Evolutionary conservation across 2,113 vertebrate species (phyloP).

Genomic region (Oncorhynchus masou): DNA sequence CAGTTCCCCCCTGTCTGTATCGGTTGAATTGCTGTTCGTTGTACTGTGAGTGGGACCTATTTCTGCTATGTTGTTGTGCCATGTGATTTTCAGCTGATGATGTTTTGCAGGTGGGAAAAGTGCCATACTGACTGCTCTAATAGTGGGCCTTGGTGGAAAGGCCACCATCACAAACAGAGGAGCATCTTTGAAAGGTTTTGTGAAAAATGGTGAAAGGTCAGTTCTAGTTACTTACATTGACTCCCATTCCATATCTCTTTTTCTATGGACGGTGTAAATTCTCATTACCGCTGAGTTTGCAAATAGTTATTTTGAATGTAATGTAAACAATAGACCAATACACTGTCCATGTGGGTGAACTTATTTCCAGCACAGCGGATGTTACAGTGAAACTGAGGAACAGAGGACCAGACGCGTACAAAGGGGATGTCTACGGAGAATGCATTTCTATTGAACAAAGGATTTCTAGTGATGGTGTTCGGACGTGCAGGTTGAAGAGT

Average conservation of each 20-base stretch:
- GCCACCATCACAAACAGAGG: slow-evolving; percentile 88
- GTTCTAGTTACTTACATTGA: slow-evolving; percentile 20
- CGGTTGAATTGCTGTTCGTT: too few species aligned
- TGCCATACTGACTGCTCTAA: slow-evolving; percentile 88
- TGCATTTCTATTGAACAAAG: slow-evolving; percentile 80
- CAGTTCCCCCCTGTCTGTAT: too few species aligned
- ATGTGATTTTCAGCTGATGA: neutral
- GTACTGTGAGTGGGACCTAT: too few species aligned
- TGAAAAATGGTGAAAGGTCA: slow-evolving; percentile 86
- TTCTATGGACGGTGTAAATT: too few species aligned
- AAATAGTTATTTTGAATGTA: too few species aligned
- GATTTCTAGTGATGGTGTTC: slow-evolving; percentile 79
- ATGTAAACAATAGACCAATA: too few species aligned
- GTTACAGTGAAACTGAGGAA: slow-evolving; percentile 83
- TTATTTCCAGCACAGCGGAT: slow-evolving; percentile 78
- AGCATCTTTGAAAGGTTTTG: slow-evolving; percentile 85
- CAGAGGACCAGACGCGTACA: slow-evolving; percentile 84
- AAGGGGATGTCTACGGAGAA: slow-evolving; percentile 76
- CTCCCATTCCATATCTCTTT: too few species aligned
- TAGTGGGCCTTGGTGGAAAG: slow-evolving; percentile 91
- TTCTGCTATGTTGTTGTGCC: too few species aligned
- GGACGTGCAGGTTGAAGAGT: slow-evolving; percentile 82
- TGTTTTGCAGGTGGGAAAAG: slow-evolving; percentile 84
- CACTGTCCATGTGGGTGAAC: too few species aligned
- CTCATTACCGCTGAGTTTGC: too few species aligned